These are phyloP conservation scores for Drosophila longiperda DNA, from an alignment of 2,888 invertebrate species.

Conservation along the genomic window DNA sequence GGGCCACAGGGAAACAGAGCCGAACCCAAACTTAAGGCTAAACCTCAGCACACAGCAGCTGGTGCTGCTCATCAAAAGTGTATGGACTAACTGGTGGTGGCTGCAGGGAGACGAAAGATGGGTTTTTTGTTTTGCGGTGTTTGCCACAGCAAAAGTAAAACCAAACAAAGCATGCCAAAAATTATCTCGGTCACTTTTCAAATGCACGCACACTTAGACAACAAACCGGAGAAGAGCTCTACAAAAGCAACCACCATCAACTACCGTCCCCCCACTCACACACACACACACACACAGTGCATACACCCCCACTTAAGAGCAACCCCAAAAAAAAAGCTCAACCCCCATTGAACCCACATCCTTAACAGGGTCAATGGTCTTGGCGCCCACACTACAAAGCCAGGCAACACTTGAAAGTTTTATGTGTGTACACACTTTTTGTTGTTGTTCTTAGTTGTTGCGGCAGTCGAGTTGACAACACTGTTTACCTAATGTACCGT, in stretches of 20 bases:
- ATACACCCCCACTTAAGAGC: neutral
- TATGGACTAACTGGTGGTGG: conserved; percentile 37
- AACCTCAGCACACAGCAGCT: conserved; percentile 57
- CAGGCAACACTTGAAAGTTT: conserved; percentile 57
- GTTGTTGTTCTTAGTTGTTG: conserved; percentile 13
- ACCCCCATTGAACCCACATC: conserved; percentile 24
- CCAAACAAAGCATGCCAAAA: conserved; percentile 76
- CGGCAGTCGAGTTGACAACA: conserved; percentile 62
- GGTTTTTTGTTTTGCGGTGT: conserved; percentile 25
- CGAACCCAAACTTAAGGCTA: conserved; percentile 38
- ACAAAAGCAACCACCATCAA: neutral
- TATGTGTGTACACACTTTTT: conserved; percentile 38
- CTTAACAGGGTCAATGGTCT: conserved; percentile 67
- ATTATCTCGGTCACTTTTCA: conserved; percentile 78
- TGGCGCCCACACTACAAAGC: conserved; percentile 29
- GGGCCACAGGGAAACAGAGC: conserved; percentile 6
- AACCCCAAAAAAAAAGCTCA: conserved; percentile 1
- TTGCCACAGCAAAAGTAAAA: conserved; percentile 62
- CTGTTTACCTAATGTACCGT: conserved; percentile 79
- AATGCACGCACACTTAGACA: conserved; percentile 68
- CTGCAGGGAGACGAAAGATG: neutral
- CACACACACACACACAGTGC: neutral
- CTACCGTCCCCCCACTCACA: no score
- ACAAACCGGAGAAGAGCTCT: conserved; percentile 18
- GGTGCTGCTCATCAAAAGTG: conserved; percentile 74